Percentiles rank a stretch among this genome's conserved stretches.
Evolutionary conservation across 2,797 vertebrate species (phyloP).

Genomic region (Heterohyrax brucei): DNA sequence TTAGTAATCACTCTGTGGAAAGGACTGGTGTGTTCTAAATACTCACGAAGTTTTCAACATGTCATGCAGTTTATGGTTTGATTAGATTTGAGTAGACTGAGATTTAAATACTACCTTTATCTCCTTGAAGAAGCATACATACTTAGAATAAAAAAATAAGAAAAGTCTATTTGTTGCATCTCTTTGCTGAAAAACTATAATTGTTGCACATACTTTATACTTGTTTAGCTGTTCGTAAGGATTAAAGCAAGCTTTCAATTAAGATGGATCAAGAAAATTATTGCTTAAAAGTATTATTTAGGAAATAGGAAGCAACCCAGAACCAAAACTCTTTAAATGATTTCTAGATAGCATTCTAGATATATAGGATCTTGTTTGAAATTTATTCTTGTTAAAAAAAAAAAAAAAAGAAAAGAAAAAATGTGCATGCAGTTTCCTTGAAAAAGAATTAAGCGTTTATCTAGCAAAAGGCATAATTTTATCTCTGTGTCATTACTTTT

Average conservation of each 20-base stretch:
- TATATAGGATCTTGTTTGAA: slow-evolving; percentile 80
- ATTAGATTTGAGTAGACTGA: not conserved
- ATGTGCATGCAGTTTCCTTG: slow-evolving; percentile 61
- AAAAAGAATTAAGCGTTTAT: slow-evolving; percentile 83
- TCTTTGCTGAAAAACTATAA: not conserved
- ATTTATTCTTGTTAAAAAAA: slow-evolving; percentile 76
- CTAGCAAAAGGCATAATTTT: slow-evolving; percentile 81
- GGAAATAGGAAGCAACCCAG: not conserved
- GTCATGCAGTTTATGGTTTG: not conserved
- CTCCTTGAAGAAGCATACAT: not conserved
- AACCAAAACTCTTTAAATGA: not conserved
- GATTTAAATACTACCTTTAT: not conserved
- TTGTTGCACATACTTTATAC: not conserved
- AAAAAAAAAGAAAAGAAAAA: slow-evolving; percentile 80
- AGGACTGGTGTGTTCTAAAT: not conserved
- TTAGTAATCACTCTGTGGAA: not conserved
- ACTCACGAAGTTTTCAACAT: not conserved
- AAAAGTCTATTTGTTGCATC: not conserved
- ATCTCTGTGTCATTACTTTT: slow-evolving; percentile 59
- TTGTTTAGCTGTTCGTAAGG: not conserved
- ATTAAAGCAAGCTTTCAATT: not conserved
- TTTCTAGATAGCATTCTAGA: slow-evolving; percentile 26
- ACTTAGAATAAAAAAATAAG: not conserved
- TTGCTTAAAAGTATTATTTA: not conserved
- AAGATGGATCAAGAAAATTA: not conserved